Conservation (phyloP, 2,797 vertebrate species). For the Sparidentex hasta region DNA sequence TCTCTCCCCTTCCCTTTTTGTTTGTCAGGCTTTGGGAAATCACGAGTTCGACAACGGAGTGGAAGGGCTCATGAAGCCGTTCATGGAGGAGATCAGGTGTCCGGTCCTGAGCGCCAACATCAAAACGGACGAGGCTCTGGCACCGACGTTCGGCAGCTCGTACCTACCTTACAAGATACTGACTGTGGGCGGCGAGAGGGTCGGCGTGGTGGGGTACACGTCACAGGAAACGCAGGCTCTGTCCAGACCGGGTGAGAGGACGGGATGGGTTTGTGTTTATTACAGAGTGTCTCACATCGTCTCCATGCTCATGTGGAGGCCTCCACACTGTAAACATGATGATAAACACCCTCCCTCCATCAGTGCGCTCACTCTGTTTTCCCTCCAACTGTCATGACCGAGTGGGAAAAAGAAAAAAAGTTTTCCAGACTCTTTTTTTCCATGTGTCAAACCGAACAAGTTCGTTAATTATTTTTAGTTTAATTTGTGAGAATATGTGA, state of each 20-base stretch:
- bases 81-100: conserved; percentile 87
- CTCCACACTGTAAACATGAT: conserved; percentile 1
- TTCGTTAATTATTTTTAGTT: too few species aligned
- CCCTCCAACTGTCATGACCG: not conserved
- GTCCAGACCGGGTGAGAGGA: conserved; percentile 88
- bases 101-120: conserved; percentile 92
- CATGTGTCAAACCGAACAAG: too few species aligned
- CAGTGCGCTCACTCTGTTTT: not conserved
- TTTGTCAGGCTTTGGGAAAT: conserved; percentile 91
- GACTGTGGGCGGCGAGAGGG: conserved; percentile 77
- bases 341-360: not conserved
- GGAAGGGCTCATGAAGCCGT: conserved; percentile 89
- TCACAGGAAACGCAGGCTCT: conserved; percentile 91
- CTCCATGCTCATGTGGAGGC: not conserved
- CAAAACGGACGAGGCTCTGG: conserved; percentile 77
- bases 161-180: conserved; percentile 87
- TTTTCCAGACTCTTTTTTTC: too few species aligned
- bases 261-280: not conserved
- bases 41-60: conserved; percentile 96
- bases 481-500: too few species aligned
- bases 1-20: not conserved
- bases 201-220: conserved; percentile 94
- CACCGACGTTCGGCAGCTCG: conserved; percentile 78
- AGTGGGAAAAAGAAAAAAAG: too few species aligned
- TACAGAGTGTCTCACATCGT: not conserved